A percentile compares a stretch with the other conserved stretches of the same genome.
Evolutionary conservation across 2,888 invertebrate genomes (phyloP).

Genomic region (Ecdyonurus torrentis): DNA sequence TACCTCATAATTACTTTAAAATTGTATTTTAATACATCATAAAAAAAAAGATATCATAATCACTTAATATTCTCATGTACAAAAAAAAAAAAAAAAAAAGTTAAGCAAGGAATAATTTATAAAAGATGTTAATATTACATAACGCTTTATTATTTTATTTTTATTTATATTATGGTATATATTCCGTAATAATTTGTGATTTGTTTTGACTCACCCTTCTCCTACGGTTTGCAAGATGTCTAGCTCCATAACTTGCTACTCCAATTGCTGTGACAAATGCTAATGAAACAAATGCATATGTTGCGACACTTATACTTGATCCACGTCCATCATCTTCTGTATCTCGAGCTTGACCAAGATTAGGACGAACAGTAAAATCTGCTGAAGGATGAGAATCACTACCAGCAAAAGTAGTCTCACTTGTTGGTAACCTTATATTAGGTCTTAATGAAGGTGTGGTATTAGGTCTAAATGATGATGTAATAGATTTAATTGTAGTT

Average conservation of each 20-base stretch:
- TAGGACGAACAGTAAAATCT: neutral
- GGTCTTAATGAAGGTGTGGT: slow-evolving; percentile 4
- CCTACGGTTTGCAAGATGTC: slow-evolving; percentile 11
- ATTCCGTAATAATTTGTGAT: too few relatives aligned
- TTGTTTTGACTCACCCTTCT: slow-evolving; percentile 7
- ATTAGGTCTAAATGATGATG: neutral
- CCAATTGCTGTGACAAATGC: slow-evolving; percentile 29
- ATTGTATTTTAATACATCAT: too few relatives aligned
- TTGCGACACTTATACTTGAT: slow-evolving; percentile 21
- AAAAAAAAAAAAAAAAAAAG: too few relatives aligned
- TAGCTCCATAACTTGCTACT: slow-evolving; percentile 21
- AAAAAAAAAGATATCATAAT: too few relatives aligned
- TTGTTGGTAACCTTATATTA: neutral
- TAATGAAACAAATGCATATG: slow-evolving; percentile 28
- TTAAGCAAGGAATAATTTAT: neutral
- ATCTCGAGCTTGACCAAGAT: neutral
- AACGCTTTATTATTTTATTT: neutral
- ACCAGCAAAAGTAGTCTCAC: neutral
- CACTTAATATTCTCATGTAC: too few relatives aligned
- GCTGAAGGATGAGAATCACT: neutral
- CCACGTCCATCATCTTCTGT: neutral
- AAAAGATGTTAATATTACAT: neutral
- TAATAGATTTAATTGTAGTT: slow-evolving; percentile 16
- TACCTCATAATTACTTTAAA: too few relatives aligned
- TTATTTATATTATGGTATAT: neutral